phyloP scores from a whole-genome alignment of 2,113 vertebrate species.

The Coracopsis vasa region DNA sequence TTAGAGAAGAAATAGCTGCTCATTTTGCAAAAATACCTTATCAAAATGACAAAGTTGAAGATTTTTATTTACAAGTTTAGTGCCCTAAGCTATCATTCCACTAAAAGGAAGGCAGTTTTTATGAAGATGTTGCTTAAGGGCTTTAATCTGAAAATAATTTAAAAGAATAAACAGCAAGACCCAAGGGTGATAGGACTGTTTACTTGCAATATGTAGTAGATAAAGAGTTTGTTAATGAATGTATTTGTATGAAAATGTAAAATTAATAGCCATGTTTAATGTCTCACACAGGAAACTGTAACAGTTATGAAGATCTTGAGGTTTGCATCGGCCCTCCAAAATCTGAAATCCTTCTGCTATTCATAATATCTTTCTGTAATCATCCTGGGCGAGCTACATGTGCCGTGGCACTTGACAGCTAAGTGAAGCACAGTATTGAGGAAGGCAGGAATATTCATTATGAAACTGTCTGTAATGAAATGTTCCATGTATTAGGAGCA shows the following conservation, averaged over 20 bases:
- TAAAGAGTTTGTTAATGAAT: neutral
- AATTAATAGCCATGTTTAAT: neutral
- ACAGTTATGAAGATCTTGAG: neutral
- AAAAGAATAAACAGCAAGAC: neutral
- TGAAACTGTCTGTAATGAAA: neutral
- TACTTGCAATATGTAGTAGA: neutral
- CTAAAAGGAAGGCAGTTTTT: neutral
- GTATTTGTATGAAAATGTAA: neutral
- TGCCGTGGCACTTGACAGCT: neutral
- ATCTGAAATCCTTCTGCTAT: neutral
- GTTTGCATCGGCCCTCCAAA: neutral
- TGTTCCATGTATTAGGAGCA: neutral
- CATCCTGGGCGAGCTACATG: neutral
- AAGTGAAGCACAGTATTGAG: neutral
- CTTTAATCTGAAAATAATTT: neutral
- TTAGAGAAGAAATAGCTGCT: neutral
- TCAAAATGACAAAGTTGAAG: neutral
- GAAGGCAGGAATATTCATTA: neutral
- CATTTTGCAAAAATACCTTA: neutral
- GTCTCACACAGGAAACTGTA: neutral
- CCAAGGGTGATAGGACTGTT: neutral
- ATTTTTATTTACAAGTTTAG: neutral
- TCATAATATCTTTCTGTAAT: neutral
- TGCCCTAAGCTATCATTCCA: neutral
- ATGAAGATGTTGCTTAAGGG: neutral